Percentiles rank a stretch among this genome's conserved stretches.
Evolutionary conservation across 2,797 vertebrate genomes (phyloP).

Genomic region (Sphenodon punctatus): DNA sequence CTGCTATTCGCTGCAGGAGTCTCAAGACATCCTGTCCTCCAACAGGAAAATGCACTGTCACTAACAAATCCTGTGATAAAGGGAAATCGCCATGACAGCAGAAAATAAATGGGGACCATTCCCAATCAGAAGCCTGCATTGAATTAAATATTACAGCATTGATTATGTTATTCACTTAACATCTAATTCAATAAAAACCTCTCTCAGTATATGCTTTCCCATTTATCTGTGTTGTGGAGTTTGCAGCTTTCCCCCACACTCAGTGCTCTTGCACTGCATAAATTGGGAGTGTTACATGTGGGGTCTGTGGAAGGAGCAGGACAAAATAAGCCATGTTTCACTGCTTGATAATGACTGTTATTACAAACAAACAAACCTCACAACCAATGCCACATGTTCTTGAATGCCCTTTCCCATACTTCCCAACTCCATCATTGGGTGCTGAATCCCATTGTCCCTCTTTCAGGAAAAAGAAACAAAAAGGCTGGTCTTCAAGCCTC

Average conservation of each 20-base stretch:
- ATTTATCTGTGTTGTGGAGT: slow-evolving; percentile 63
- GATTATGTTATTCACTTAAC: slow-evolving; percentile 73
- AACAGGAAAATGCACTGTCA: neutral
- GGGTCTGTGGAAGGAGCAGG: neutral
- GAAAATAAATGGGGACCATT: slow-evolving; percentile 63
- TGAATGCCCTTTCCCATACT: neutral
- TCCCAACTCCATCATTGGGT: no score
- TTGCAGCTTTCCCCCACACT: accelerated
- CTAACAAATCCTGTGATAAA: slow-evolving; percentile 41
- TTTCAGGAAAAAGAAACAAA: no score
- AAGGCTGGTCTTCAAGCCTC: no score
- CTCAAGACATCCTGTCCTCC: slow-evolving; percentile 19
- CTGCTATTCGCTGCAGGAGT: neutral
- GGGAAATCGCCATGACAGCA: slow-evolving; percentile 43
- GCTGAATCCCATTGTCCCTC: no score
- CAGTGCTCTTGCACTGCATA: neutral
- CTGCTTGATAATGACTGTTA: neutral
- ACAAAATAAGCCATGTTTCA: neutral
- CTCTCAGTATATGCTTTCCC: slow-evolving; percentile 49
- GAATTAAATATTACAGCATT: slow-evolving; percentile 73
- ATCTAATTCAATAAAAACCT: slow-evolving; percentile 70
- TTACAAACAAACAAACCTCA: neutral
- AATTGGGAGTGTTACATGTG: neutral
- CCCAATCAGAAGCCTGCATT: slow-evolving; percentile 64
- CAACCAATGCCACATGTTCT: neutral